Percentiles rank a stretch among this genome's conserved stretches.
phyloP scores from a whole-genome alignment of 2,797 vertebrate genomes.

The Momotus momota region DNA sequence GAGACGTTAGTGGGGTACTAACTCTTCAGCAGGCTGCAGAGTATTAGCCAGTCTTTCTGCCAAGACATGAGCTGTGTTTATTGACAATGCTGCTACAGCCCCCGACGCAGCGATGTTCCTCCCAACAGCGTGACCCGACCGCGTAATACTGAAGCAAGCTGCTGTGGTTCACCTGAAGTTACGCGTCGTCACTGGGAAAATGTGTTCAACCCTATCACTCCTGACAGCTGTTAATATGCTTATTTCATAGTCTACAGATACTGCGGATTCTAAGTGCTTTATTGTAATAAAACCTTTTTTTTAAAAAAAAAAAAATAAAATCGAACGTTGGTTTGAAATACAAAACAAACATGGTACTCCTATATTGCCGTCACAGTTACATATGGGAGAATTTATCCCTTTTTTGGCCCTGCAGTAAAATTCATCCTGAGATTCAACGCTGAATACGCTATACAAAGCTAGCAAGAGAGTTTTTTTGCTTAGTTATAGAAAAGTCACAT shows the following conservation, averaged over 20 bases:
- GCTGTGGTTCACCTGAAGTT: slow-evolving; percentile 31
- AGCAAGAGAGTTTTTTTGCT: slow-evolving; percentile 62
- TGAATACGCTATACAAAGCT: slow-evolving; percentile 75
- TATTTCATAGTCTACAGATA: slow-evolving; percentile 1
- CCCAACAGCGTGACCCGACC: neutral
- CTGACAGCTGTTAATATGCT: slow-evolving; percentile 63
- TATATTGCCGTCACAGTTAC: slow-evolving; percentile 71
- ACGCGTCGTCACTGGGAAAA: slow-evolving; percentile 8
- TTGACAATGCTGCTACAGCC: neutral
- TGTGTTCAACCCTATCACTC: neutral
- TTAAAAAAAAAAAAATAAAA: neutral
- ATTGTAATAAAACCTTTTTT: neutral
- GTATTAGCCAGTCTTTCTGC: neutral
- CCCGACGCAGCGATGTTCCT: rapidly evolving
- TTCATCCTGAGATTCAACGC: slow-evolving; percentile 81
- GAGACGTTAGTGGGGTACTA: neutral
- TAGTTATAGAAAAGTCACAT: slow-evolving; percentile 73
- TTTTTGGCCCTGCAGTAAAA: slow-evolving; percentile 80
- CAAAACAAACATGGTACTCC: slow-evolving; percentile 32
- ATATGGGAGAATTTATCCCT: slow-evolving; percentile 64
- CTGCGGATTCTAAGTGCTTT: neutral
- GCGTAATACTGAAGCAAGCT: neutral
- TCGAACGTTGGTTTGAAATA: slow-evolving; percentile 34
- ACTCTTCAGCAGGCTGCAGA: neutral
- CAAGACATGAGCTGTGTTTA: neutral